A percentile compares a stretch with the other conserved stretches of the same genome.
Conservation (phyloP, 2,113 vertebrate genomes). For the Echinops telfairi region DNA sequence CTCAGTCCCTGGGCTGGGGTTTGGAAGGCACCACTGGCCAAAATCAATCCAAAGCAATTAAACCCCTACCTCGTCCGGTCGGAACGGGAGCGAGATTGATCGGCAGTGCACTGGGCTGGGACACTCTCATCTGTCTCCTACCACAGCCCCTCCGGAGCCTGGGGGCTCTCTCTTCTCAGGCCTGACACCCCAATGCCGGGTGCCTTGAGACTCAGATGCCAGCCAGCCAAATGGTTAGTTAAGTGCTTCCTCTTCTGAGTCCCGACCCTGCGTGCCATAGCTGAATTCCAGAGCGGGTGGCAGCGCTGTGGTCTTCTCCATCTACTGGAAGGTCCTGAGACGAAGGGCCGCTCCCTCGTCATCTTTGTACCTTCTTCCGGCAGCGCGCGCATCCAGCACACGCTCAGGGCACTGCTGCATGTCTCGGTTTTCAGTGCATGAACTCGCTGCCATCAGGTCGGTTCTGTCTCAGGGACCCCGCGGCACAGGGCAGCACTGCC, state of each 20-base stretch:
- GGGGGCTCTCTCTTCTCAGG: no score
- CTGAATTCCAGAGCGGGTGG: neutral
- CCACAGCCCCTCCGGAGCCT: accelerated
- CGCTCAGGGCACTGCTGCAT: no score
- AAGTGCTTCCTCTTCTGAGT: neutral
- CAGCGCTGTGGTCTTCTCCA: neutral
- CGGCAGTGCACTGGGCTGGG: neutral
- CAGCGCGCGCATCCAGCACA: no score
- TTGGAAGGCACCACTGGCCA: slow-evolving; percentile 38
- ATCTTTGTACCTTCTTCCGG: no score
- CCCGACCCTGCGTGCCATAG: neutral
- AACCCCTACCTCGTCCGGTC: neutral
- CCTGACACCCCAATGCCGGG: accelerated
- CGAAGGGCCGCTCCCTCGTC: no score
- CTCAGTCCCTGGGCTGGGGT: slow-evolving; percentile 39
- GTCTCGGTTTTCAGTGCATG: no score
- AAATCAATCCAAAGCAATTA: slow-evolving; percentile 80
- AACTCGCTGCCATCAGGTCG: no score
- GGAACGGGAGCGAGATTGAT: slow-evolving; percentile 34
- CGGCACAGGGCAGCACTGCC: no score
- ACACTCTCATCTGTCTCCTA: accelerated
- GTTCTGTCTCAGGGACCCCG: no score
- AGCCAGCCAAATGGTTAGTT: neutral
- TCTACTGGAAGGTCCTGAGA: neutral
- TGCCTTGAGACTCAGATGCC: neutral